Conservation (phyloP, 2,888 invertebrate genomes). For the Physocephala rufipes region DNA sequence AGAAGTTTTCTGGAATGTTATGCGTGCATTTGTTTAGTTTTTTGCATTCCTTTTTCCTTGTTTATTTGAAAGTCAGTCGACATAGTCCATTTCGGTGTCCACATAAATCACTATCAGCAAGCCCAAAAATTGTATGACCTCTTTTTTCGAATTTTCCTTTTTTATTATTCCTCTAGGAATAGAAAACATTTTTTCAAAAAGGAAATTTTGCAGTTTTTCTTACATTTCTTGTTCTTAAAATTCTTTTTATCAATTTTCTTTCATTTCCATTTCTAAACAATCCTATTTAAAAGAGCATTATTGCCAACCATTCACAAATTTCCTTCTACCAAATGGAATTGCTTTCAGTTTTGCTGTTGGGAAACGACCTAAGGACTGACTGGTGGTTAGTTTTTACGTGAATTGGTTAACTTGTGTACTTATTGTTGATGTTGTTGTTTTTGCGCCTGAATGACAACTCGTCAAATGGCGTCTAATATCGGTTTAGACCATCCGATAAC, state of each 20-base stretch:
- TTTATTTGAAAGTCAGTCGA: not conserved
- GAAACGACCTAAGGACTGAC: too few relatives aligned
- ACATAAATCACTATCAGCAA: conserved; percentile 11
- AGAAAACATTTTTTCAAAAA: not conserved
- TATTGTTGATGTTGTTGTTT: too few relatives aligned
- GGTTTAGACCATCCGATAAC: not conserved
- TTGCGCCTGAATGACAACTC: too few relatives aligned
- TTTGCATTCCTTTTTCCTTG: too few relatives aligned
- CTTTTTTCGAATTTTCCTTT: not conserved
- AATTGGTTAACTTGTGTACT: too few relatives aligned
- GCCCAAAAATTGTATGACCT: not conserved
- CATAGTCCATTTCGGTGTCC: not conserved
- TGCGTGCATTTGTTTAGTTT: not conserved
- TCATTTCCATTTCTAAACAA: not conserved
- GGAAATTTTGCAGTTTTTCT: not conserved
- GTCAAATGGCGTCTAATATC: not conserved
- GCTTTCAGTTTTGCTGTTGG: not conserved
- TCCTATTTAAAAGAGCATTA: conserved; percentile 1
- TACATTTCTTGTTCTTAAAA: not conserved
- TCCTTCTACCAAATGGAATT: not conserved
- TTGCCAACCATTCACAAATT: not conserved
- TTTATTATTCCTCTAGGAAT: not conserved
- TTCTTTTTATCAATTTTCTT: not conserved
- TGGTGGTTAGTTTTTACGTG: too few relatives aligned
- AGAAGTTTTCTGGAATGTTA: not conserved